Evolutionary conservation across 1,140 invertebrate genomes (phyloP).

Genomic region (Limonius californicus): DNA sequence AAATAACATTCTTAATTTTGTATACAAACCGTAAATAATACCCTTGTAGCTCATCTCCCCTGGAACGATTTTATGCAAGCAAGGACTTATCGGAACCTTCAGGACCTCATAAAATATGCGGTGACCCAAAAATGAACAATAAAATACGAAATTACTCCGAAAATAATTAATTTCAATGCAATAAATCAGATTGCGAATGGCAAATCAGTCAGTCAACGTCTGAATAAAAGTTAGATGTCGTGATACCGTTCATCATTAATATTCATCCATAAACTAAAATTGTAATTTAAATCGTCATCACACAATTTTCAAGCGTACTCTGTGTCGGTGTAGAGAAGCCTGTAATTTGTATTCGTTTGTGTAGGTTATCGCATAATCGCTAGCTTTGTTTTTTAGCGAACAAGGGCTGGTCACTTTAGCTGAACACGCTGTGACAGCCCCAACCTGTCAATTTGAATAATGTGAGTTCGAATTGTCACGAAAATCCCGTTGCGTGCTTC

Average conservation of each 20-base stretch:
- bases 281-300: neutral
- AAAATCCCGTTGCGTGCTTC: neutral
- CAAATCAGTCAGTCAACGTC: too few relatives aligned
- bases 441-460: neutral
- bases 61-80: too few relatives aligned
- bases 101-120: too few relatives aligned
- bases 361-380: conserved; percentile 1
- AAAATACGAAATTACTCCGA: too few relatives aligned
- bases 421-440: neutral
- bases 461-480: conserved; percentile 1
- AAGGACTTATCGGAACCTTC: too few relatives aligned
- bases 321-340: neutral
- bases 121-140: too few relatives aligned
- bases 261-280: neutral
- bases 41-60: too few relatives aligned
- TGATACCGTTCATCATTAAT: neutral
- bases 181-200: too few relatives aligned
- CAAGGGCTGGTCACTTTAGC: conserved; percentile 1
- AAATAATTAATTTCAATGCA: too few relatives aligned
- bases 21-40: too few relatives aligned
- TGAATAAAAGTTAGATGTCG: too few relatives aligned
- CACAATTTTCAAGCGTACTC: neutral
- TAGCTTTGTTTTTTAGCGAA: conserved; percentile 1
- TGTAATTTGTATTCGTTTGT: neutral
- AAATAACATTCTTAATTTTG: too few relatives aligned